phyloP scores from a whole-genome alignment of 92 coral and sea anemone species.

The Siderastrea siderea region DNA sequence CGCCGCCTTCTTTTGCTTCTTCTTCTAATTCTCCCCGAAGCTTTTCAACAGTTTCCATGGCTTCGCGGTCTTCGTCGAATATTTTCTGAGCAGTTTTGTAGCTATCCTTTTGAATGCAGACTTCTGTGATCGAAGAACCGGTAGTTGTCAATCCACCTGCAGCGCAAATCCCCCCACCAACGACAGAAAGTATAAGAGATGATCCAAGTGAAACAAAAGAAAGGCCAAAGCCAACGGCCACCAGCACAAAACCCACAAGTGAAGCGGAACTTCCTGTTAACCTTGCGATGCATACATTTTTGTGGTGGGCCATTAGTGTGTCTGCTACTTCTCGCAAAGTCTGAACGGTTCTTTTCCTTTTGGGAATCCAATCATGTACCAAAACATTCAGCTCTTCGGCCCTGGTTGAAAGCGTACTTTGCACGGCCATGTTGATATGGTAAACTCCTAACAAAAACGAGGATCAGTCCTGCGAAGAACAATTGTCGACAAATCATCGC shows the following conservation, averaged over 20 bases:
- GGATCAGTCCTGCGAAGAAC: no score
- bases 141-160: constrained; percentile 39
- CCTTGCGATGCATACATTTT: constrained; percentile 4
- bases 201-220: constrained; percentile 23
- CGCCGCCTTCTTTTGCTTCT: background rate
- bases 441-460: no score
- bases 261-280: constrained; percentile 31
- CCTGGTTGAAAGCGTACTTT: background rate
- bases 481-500: no score
- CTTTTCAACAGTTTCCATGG: background rate
- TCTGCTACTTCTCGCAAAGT: constrained; percentile 20
- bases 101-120: background rate
- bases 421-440: no score
- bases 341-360: constrained; percentile 11
- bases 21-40: background rate
- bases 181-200: background rate
- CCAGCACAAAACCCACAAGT: background rate
- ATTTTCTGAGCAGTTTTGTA: constrained; percentile 4
- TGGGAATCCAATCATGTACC: constrained; percentile 17
- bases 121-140: constrained; percentile 15
- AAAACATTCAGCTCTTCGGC: background rate
- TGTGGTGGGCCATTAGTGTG: constrained; percentile 14
- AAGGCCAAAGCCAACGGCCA: constrained; percentile 18
- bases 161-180: constrained; percentile 30
- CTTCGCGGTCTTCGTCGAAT: constrained; percentile 24